These are phyloP conservation scores for Lontra canadensis DNA, from an alignment of 2,113 vertebrate species.

Conservation along the genomic window DNA sequence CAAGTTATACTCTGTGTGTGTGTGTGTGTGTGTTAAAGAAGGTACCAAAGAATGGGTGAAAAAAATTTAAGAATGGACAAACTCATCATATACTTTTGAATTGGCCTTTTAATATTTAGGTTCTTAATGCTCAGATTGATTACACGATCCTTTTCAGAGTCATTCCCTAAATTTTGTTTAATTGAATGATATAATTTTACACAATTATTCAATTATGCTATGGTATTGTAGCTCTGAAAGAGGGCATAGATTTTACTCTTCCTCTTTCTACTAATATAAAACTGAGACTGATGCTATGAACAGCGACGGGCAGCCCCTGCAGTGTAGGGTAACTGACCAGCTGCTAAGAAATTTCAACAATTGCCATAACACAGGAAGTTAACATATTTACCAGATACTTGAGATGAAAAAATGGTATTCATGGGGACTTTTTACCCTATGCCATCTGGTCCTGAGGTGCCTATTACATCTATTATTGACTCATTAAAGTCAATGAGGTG, in stretches of 20 bases:
- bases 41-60: background rate
- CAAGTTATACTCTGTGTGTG: fast-evolving
- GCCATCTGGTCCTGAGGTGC: constrained; percentile 87
- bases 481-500: constrained; percentile 90
- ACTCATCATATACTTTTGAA: background rate
- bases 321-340: constrained; percentile 81
- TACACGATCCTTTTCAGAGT: background rate
- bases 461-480: constrained; percentile 87
- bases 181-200: background rate
- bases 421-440: constrained; percentile 76
- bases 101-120: background rate
- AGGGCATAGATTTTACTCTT: background rate
- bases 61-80: background rate
- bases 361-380: constrained; percentile 70
- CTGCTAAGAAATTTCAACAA: constrained; percentile 82
- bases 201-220: background rate
- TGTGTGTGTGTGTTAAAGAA: background rate
- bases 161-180: background rate
- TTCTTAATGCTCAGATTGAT: background rate
- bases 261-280: constrained; percentile 30
- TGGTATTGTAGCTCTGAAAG: background rate
- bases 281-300: constrained; percentile 53
- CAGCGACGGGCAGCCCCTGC: constrained; percentile 44
- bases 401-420: constrained; percentile 84
- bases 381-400: constrained; percentile 87